A percentile compares a stretch with the other conserved stretches of the same genome.
Conservation (phyloP, 2,113 vertebrate genomes). For the Nyctibius bracteatus region DNA sequence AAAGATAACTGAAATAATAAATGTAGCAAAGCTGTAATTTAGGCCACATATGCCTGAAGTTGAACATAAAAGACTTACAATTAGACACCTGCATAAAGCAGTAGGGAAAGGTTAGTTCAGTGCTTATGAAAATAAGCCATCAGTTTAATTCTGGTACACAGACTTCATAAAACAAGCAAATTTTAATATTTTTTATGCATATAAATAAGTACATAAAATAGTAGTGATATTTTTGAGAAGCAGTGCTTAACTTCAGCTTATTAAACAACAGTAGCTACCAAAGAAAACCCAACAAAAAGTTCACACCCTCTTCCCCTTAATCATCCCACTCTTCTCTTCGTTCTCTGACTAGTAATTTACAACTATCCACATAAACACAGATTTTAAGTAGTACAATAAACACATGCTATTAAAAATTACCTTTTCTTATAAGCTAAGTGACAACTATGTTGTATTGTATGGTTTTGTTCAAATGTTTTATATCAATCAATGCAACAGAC, state of each 20-base stretch:
- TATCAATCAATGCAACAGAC: not conserved
- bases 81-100: not conserved
- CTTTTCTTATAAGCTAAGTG: not conserved
- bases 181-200: not conserved
- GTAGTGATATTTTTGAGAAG: not conserved
- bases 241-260: not conserved
- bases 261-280: not conserved
- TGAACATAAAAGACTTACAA: not conserved
- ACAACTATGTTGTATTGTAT: not conserved
- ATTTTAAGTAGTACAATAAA: not conserved
- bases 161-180: not conserved
- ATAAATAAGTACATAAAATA: not conserved
- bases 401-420: not conserved
- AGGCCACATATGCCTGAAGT: rapidly evolving
- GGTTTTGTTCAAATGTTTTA: not conserved
- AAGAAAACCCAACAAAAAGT: not conserved
- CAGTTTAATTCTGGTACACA: not conserved
- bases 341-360: not conserved
- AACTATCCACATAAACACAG: not conserved
- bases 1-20: not conserved
- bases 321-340: not conserved
- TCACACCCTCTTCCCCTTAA: not conserved
- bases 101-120: not conserved
- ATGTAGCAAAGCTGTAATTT: not conserved
- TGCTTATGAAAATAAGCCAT: not conserved